Percentiles rank a stretch among this genome's conserved stretches.
Evolutionary conservation across 2,113 vertebrate species (phyloP).

Genomic region (Mesitornis unicolor): DNA sequence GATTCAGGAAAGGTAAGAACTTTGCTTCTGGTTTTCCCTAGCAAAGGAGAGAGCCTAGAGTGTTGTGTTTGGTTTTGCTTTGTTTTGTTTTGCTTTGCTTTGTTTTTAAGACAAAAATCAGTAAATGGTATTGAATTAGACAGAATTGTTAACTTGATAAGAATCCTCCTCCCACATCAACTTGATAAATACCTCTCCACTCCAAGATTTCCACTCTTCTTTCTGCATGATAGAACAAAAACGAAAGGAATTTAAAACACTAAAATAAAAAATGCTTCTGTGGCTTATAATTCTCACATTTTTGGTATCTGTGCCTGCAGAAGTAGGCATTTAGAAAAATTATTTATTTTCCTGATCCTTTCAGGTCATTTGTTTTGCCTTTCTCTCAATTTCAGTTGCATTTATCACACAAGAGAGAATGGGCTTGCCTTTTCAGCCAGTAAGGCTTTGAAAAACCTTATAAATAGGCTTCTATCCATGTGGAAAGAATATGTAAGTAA

Average conservation of each 20-base stretch:
- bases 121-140: neutral
- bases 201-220: neutral
- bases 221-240: neutral
- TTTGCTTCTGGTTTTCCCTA: neutral
- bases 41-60: neutral
- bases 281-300: neutral
- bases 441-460: neutral
- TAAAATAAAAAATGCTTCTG: neutral
- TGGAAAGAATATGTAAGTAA: neutral
- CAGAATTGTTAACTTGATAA: neutral
- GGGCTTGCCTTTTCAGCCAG: neutral
- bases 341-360: neutral
- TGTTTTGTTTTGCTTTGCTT: neutral
- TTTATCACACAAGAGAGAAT: neutral
- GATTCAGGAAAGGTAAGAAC: neutral
- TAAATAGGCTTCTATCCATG: neutral
- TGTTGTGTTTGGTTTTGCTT: neutral
- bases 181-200: rapidly evolving
- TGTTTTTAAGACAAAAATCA: neutral
- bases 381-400: neutral
- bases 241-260: neutral
- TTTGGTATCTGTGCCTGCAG: neutral
- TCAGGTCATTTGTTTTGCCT: neutral
- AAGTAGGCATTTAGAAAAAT: neutral
- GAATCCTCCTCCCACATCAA: neutral